Evolutionary conservation across 2,797 vertebrate species (phyloP), one percentile per base, ranked within the genome.

Genomic region (Falco concolor): DNA sequence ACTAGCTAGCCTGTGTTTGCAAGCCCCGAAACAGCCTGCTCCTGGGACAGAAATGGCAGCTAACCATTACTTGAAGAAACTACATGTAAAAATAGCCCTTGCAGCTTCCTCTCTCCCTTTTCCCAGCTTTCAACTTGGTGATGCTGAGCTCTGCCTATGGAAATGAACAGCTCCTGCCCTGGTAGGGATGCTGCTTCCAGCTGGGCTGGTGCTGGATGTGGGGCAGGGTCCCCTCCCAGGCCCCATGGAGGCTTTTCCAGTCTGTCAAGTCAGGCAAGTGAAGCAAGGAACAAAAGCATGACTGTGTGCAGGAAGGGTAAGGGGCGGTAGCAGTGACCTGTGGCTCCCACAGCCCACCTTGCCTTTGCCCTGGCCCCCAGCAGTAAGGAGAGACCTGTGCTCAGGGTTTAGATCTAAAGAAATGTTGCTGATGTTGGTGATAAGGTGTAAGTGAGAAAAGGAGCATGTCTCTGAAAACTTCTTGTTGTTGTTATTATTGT

Each of bases 181-280:
- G 45, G 57, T 15, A 47, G 73, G 57, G 68, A 78, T 40, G 57
- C 57, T 88, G 88, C 61, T 93, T 44, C 78, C 34, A 50, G 56
- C 8, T 2, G 12, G 53, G 20, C 53, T 78, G 61, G 60, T 60
- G 42, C 38, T 87, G 0, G 0, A 1, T 18, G 20, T 22, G 0
- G 10, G 59, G 78, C 60, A 70, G 77, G 50, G 20, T 84, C 75
- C 49, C 42, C 57, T 87, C 42, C 56, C 74, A 70, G 59, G 64
- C 34, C 68, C 40, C 57, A 83, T 0, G 1, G 75, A 2, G 1
- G 84, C 64, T 85, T 94, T 96, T 95, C 93, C 81, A 67, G 90
- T 76, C 90, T 45, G 49, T 93, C 87, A 70, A 77, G 67, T 90
- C 74, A 72, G 87, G 88, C 72, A 67, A 90, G 21, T 63, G 53